These are phyloP conservation scores for Neopelma chrysocephalum DNA, from an alignment of 2,797 vertebrate species.

Conservation along the genomic window DNA sequence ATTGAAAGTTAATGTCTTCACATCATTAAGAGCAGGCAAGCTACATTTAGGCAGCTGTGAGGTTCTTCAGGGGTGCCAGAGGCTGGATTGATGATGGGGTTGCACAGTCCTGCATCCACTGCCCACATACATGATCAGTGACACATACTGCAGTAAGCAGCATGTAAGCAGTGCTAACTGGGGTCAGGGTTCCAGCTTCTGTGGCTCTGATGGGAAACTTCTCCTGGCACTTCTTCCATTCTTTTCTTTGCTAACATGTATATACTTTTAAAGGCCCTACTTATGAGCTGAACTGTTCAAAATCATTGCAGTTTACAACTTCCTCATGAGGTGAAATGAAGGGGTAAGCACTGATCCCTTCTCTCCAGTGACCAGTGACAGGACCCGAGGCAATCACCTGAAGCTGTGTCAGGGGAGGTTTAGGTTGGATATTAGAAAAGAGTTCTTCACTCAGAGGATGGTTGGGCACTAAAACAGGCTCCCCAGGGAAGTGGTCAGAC, in stretches of 20 bases:
- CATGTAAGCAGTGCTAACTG: neutral
- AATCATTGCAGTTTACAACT: neutral
- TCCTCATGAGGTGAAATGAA: neutral
- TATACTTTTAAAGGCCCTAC: neutral
- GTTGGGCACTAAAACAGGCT: neutral
- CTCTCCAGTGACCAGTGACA: too few species aligned
- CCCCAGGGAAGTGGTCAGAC: neutral
- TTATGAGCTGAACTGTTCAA: neutral
- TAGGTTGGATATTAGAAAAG: neutral
- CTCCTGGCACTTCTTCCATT: neutral
- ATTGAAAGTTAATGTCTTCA: neutral
- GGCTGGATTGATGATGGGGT: neutral
- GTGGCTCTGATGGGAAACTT: neutral
- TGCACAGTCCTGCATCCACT: neutral
- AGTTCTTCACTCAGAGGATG: neutral
- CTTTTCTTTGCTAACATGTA: neutral
- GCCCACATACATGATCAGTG: fast-evolving
- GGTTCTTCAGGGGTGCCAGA: neutral
- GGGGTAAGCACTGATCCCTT: neutral
- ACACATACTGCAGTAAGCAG: fast-evolving
- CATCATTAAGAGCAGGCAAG: neutral
- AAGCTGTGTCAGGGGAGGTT: neutral
- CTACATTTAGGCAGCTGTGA: neutral
- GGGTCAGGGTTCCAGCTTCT: neutral
- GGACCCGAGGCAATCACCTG: neutral